Percentiles rank a stretch among this genome's conserved stretches.
Conservation (phyloP, 2,797 vertebrate genomes). For the Margarornis squamiger region DNA sequence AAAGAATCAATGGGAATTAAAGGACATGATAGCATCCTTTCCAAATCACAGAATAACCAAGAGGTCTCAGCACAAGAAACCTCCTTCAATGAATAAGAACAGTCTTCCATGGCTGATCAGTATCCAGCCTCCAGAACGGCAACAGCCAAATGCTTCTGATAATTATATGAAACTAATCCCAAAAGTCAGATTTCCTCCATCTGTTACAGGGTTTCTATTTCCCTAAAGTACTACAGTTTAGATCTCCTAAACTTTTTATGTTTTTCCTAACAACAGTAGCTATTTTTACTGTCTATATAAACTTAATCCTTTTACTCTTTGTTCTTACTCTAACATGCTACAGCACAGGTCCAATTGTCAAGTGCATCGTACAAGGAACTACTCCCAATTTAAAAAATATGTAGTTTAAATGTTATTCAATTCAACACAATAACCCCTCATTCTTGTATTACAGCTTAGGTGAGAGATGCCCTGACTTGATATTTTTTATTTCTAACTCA, state of each 20-base stretch:
- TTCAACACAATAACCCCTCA: not conserved
- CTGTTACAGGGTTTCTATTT: slow-evolving; percentile 12
- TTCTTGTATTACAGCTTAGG: not conserved
- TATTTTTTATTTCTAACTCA: not conserved
- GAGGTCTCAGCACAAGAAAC: not conserved
- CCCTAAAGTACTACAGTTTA: slow-evolving; percentile 4
- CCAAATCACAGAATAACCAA: not conserved
- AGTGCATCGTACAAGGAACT: not conserved
- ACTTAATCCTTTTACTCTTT: not conserved
- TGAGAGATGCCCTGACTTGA: not conserved
- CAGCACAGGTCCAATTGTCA: not conserved
- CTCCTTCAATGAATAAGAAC: not conserved
- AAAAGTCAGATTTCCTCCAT: slow-evolving; percentile 11
- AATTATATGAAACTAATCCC: slow-evolving; percentile 3
- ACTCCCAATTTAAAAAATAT: not conserved
- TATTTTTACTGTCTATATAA: slow-evolving; percentile 32
- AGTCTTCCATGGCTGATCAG: not conserved
- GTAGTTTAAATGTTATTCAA: not conserved
- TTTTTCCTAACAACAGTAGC: slow-evolving; percentile 9
- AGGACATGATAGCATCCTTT: not conserved
- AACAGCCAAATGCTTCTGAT: slow-evolving; percentile 20
- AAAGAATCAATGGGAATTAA: not conserved
- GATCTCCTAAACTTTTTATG: slow-evolving; percentile 1
- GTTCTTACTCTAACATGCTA: not conserved
- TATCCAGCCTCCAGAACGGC: not conserved